These are phyloP conservation scores for Frieseomelitta varia DNA, from an alignment of 1,140 invertebrate genomes.

Conservation along the genomic window DNA sequence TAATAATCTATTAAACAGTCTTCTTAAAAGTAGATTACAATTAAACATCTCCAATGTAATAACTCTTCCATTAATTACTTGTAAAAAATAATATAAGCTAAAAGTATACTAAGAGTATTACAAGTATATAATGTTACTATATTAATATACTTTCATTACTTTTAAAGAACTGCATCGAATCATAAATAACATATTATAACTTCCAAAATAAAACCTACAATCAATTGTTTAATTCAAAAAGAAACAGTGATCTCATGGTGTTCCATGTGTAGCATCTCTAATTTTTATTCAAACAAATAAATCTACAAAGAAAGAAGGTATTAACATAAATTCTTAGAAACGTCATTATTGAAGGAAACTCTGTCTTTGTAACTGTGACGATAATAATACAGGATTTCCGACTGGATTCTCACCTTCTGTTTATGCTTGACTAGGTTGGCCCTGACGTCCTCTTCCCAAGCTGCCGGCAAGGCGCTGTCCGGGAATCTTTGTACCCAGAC, in stretches of 20 bases:
- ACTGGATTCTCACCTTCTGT: constrained; percentile 83
- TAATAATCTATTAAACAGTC: neutral
- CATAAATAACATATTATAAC: neutral
- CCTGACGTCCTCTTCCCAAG: constrained; percentile 95
- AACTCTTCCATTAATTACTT: neutral
- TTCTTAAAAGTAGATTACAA: neutral
- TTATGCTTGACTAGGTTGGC: constrained; percentile 94
- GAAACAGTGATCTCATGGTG: neutral
- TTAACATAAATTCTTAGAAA: neutral
- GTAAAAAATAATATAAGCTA: neutral
- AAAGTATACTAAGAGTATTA: neutral
- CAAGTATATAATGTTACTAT: neutral
- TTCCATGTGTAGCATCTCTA: neutral
- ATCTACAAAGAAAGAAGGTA: no score
- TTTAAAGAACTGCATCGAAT: neutral
- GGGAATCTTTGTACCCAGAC: constrained; percentile 94
- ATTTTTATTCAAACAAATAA: neutral
- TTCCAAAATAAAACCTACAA: neutral
- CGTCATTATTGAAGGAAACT: neutral
- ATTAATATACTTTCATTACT: neutral
- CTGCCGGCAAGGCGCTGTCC: constrained; percentile 92
- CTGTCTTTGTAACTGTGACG: neutral
- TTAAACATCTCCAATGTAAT: neutral
- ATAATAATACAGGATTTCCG: neutral
- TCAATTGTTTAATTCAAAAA: constrained; percentile 4